Evolutionary conservation across 2,888 invertebrate genomes (phyloP), one percentile per base, ranked within the genome.

Genomic region (Drosophila austrosaltans): DNA sequence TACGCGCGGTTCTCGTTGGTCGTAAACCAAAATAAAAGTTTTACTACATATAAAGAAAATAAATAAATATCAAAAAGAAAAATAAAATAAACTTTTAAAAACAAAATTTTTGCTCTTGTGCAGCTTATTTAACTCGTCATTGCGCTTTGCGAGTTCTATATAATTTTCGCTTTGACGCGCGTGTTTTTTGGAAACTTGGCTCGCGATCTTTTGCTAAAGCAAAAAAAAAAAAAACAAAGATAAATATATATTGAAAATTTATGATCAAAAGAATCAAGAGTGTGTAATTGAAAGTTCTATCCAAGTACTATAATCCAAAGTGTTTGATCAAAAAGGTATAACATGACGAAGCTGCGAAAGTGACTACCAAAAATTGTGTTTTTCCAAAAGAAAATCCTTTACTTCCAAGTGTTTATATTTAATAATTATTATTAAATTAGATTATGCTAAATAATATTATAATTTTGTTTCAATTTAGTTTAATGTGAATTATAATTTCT

Each of bases 1-100:
- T 87, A 90, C 87, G 92, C 91, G 86, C 92, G 92, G 92, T 92
- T 79, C 76, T 77, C 72, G 86, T 68, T 76, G 64, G 67, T 63
- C 61, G 62, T 72, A 48, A 48, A 48, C 48, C 12, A 48, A 48
- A 48, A 56, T 60, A 28, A 53, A 25, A 20, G 5, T 12, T 10
- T 53, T 22, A 22, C 7, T 4, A 10, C 7, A 36, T 7, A 32
- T 2, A 39, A 25, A 25, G 42, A 25, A 59, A 59, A 22, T 4
- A 16, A 42, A 28, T 8, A 32, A 44, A 16, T 32, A 20, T 7
- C 16, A 16, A 16, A 44, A 44, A 39, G 2, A 20, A 48, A 48
- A 20, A 3, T 3, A 22, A 48, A 22, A 8, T 8, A 22, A 48
- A 20, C 44, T 40, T n/a, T 4, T n/a, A 48, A 48, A 48, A 48